Percentiles rank a stretch among this genome's conserved stretches.
phyloP scores from a whole-genome alignment of 2,888 invertebrate genomes.

The Drosophila siamana region DNA sequence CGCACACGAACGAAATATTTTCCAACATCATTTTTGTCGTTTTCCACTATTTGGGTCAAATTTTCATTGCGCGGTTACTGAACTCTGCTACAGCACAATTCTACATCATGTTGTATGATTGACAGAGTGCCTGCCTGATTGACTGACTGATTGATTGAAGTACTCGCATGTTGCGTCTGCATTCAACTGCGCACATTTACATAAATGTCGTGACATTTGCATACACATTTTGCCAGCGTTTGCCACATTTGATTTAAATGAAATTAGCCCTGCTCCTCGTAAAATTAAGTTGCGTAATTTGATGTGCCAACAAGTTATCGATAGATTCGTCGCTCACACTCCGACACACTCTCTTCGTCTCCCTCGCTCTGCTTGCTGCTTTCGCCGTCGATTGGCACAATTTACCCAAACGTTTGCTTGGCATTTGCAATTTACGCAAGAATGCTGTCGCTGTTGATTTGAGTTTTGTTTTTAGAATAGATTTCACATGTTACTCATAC shows the following conservation, averaged over 20 bases:
- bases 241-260: slow-evolving; percentile 49
- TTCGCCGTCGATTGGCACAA: slow-evolving; percentile 39
- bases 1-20: slow-evolving; percentile 39
- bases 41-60: slow-evolving; percentile 52
- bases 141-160: slow-evolving; percentile 44
- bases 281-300: slow-evolving; percentile 54
- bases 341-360: background rate
- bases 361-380: slow-evolving; percentile 7
- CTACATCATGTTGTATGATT: slow-evolving; percentile 42
- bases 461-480: slow-evolving; percentile 34
- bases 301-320: slow-evolving; percentile 49
- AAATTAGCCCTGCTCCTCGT: slow-evolving; percentile 39
- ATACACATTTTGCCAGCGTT: slow-evolving; percentile 29
- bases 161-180: slow-evolving; percentile 3
- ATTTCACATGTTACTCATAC: slow-evolving; percentile 56
- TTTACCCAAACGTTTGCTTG: slow-evolving; percentile 37
- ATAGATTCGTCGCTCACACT: slow-evolving; percentile 30
- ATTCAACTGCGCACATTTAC: slow-evolving; percentile 41
- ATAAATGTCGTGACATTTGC: slow-evolving; percentile 26
- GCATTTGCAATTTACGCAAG: slow-evolving; percentile 48
- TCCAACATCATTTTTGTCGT: slow-evolving; percentile 42
- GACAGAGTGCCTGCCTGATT: slow-evolving; percentile 30
- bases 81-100: slow-evolving; percentile 45
- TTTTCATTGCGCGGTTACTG: slow-evolving; percentile 22
- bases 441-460: slow-evolving; percentile 46